Percentiles rank a stretch among this genome's conserved stretches.
Evolutionary conservation across 2,797 vertebrate species (phyloP).

Genomic region (Knipowitschia caucasica): DNA sequence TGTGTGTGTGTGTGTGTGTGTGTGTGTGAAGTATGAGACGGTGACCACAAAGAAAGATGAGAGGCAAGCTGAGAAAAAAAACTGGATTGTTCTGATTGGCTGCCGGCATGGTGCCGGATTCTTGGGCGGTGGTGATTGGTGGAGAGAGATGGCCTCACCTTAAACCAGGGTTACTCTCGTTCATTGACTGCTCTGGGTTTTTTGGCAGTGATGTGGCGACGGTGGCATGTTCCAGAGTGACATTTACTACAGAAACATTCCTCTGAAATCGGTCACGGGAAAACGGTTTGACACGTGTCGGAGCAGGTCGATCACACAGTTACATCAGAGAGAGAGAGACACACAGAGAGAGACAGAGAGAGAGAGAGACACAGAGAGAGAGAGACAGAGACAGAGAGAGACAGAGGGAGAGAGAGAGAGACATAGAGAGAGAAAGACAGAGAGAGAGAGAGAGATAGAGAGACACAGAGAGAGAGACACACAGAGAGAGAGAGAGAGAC

Average conservation of each 20-base stretch:
- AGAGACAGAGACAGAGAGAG: too few relatives aligned
- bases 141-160: conserved; percentile 75
- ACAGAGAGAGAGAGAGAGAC: too few relatives aligned
- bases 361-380: too few relatives aligned
- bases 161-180: conserved; percentile 76
- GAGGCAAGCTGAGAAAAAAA: conserved; percentile 13
- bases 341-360: too few relatives aligned
- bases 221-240: conserved; percentile 25
- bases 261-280: conserved; percentile 14
- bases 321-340: conserved; percentile 24
- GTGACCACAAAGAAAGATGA: conserved; percentile 24
- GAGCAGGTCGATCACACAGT: conserved; percentile 30
- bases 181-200: conserved; percentile 69
- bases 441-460: too few relatives aligned
- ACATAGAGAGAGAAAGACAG: too few relatives aligned
- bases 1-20: conserved; percentile 41
- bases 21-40: conserved; percentile 56
- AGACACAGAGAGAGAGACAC: too few relatives aligned
- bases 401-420: too few relatives aligned
- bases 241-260: conserved; percentile 23
- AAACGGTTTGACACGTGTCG: background rate
- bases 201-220: conserved; percentile 19
- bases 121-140: conserved; percentile 65
- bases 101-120: conserved; percentile 67
- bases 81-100: conserved; percentile 70